These are phyloP conservation scores for Apamea crenata DNA, from an alignment of 2,888 invertebrate genomes.

Conservation along the genomic window DNA sequence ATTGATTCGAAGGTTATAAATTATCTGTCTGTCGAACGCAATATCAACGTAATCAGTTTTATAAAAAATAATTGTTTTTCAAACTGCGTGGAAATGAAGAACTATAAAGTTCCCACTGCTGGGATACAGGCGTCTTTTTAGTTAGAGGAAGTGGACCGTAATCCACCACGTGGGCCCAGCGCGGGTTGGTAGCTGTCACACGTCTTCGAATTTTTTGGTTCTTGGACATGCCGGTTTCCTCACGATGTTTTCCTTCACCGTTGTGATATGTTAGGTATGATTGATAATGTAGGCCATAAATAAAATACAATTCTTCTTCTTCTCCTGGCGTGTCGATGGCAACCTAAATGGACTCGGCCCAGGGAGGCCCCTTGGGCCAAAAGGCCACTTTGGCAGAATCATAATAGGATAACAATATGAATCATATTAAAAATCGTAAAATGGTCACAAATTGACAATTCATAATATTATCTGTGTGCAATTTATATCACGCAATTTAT, in stretches of 20 bases:
- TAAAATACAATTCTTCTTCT: too few species aligned
- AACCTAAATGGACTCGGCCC: neutral
- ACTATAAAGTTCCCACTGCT: neutral
- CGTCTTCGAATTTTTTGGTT: neutral
- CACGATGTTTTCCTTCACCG: neutral
- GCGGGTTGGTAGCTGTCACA: neutral
- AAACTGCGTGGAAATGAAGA: neutral
- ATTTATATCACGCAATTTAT: too few species aligned
- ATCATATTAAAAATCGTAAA: too few species aligned
- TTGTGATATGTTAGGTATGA: too few species aligned
- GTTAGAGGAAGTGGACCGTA: neutral
- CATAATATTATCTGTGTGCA: too few species aligned
- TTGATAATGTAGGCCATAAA: too few species aligned
- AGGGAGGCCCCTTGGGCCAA: too few species aligned
- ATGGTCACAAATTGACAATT: too few species aligned
- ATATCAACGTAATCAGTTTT: neutral
- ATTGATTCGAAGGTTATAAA: slow-evolving; percentile 21
- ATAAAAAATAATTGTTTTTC: neutral
- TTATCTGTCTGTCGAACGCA: slow-evolving; percentile 2
- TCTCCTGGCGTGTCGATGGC: too few species aligned
- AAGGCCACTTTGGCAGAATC: too few species aligned
- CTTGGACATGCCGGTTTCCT: neutral
- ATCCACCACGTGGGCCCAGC: neutral
- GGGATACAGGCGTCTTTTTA: neutral
- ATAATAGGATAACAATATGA: too few species aligned